A percentile compares a stretch with the other conserved stretches of the same genome.
Evolutionary conservation across 2,888 invertebrate species (phyloP).

Genomic region (Drosophila phalerata): DNA sequence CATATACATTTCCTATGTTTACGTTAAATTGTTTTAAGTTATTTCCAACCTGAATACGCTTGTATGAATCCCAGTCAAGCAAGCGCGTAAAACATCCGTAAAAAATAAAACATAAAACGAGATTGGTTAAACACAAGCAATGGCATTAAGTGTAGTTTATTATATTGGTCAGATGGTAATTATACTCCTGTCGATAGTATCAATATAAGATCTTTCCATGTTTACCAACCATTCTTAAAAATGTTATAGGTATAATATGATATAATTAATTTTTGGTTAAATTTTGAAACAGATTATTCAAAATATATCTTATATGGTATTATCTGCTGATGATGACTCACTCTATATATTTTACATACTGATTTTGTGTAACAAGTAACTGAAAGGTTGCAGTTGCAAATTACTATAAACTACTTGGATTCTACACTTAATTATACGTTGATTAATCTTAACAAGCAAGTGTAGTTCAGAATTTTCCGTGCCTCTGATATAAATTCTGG

Average conservation of each 20-base stretch:
- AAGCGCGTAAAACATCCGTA: conserved; percentile 25
- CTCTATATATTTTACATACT: not conserved
- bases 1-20: conserved; percentile 29
- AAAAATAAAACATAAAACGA: conserved; percentile 62
- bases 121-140: conserved; percentile 27
- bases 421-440: not conserved
- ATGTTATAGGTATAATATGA: not conserved
- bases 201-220: not conserved
- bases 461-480: too few relatives aligned
- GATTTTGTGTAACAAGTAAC: not conserved
- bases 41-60: conserved; percentile 20
- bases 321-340: not conserved
- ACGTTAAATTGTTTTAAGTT: conserved; percentile 71
- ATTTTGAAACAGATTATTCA: not conserved
- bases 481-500: not conserved
- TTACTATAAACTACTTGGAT: not conserved
- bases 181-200: not conserved
- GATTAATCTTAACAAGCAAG: not conserved
- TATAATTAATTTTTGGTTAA: too few relatives aligned
- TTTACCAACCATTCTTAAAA: not conserved
- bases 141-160: not conserved
- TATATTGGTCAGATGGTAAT: not conserved
- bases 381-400: not conserved
- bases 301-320: not conserved
- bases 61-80: conserved; percentile 27